Conservation (phyloP, 1,140 invertebrate genomes). For the Rhopalosiphum padi region DNA sequence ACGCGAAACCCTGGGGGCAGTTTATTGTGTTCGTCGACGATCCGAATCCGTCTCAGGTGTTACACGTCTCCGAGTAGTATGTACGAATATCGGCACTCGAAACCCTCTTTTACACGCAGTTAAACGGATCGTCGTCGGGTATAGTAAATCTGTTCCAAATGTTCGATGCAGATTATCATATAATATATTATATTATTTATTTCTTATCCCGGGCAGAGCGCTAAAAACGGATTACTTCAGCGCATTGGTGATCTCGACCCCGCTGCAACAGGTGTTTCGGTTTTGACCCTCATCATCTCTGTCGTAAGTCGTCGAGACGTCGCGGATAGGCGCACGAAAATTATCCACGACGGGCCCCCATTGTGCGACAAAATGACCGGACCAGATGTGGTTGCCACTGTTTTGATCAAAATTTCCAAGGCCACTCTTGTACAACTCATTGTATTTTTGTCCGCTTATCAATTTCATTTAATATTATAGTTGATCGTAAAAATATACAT, state of each 20-base stretch:
- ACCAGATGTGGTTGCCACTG: conserved; percentile 33
- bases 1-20: not conserved
- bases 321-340: not conserved
- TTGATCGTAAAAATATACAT: not conserved
- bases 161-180: conserved; percentile 24
- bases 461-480: not conserved
- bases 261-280: conserved; percentile 34
- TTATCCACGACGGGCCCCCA: not conserved
- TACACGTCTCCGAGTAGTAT: not conserved
- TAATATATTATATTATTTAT: not conserved
- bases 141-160: conserved; percentile 8
- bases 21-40: conserved; percentile 30
- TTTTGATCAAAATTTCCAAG: not conserved
- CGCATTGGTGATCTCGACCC: not conserved
- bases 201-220: not conserved
- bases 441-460: not conserved
- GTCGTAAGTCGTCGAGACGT: conserved; percentile 31
- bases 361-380: conserved; percentile 4
- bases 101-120: not conserved
- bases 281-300: conserved; percentile 41
- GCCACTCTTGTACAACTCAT: not conserved
- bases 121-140: not conserved
- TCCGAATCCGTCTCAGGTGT: conserved; percentile 29
- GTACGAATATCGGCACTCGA: not conserved
- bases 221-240: conserved; percentile 28